A percentile compares a stretch with the other conserved stretches of the same genome.
Conservation (phyloP, 37 sponge, comb jelly and placozoan species). For the Lycopodina hypogea region DNA sequence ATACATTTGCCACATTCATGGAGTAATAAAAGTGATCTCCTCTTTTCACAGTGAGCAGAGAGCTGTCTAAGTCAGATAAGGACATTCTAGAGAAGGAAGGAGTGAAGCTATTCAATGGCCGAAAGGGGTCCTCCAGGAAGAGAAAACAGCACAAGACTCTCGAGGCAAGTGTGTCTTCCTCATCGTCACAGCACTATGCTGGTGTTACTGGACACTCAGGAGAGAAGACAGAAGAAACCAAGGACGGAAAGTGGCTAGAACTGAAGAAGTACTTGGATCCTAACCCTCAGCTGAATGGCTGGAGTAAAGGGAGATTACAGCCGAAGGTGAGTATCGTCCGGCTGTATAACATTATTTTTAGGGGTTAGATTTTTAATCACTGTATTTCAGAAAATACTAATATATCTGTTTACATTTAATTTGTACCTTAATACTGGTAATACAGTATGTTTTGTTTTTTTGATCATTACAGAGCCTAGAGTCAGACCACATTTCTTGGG, state of each 20-base stretch:
- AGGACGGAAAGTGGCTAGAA: constrained; percentile 40
- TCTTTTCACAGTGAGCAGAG: constrained; percentile 18
- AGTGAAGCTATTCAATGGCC: background rate
- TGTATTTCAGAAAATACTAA: background rate
- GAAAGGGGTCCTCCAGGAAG: background rate
- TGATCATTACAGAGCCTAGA: too few species aligned
- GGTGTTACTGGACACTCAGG: background rate
- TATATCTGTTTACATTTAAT: background rate
- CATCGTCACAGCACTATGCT: background rate
- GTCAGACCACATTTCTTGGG: too few species aligned
- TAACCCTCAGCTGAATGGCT: constrained; percentile 64
- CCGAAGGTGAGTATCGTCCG: constrained; percentile 25
- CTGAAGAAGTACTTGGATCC: constrained; percentile 60
- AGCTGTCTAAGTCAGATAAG: constrained; percentile 26
- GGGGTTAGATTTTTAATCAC: background rate
- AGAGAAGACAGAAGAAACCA: background rate
- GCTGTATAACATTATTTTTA: background rate
- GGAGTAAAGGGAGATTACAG: constrained; percentile 17
- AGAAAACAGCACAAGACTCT: background rate
- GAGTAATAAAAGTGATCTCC: too few species aligned
- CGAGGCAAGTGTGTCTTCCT: background rate
- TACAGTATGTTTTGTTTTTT: too few species aligned
- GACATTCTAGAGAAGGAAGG: constrained; percentile 24
- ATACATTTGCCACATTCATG: too few species aligned
- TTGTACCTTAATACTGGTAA: background rate